Evolutionary conservation across 2,113 vertebrate species (phyloP).

Genomic region (Probosciger aterrimus): DNA sequence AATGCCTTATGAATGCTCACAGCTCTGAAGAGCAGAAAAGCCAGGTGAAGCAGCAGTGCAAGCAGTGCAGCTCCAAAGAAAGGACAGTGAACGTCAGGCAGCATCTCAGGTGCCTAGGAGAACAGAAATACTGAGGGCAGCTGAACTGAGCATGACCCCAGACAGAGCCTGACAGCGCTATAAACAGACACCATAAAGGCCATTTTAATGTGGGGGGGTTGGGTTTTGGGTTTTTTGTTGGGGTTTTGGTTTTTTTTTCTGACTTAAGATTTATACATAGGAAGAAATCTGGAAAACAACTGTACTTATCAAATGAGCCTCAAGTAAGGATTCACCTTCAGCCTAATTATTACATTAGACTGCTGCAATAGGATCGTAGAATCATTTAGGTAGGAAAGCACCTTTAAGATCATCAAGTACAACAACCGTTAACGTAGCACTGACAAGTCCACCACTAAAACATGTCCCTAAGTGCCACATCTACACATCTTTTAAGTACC

Average conservation of each 20-base stretch:
- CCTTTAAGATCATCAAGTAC: not conserved
- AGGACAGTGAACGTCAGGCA: not conserved
- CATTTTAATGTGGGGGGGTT: not conserved
- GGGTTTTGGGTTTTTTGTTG: not conserved
- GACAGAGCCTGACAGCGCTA: not conserved
- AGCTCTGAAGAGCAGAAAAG: not conserved
- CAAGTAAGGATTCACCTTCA: not conserved
- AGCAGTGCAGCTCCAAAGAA: not conserved
- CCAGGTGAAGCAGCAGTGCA: not conserved
- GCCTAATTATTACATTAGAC: not conserved
- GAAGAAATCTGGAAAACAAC: not conserved
- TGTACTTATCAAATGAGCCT: not conserved
- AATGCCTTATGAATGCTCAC: not conserved
- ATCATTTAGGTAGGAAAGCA: not conserved
- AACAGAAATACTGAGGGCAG: not conserved
- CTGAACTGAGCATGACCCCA: not conserved
- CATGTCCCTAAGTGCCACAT: not conserved
- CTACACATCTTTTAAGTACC: fast-evolving
- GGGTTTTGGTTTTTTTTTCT: too few relatives aligned
- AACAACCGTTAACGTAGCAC: fast-evolving
- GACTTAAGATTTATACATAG: not conserved
- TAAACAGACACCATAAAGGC: not conserved
- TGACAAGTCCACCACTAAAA: not conserved
- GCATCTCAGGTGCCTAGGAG: not conserved
- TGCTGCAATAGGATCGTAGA: not conserved